Base-by-base conservation (phyloP, 2,113 vertebrate genomes). In the Caranx melampygus region DNA sequence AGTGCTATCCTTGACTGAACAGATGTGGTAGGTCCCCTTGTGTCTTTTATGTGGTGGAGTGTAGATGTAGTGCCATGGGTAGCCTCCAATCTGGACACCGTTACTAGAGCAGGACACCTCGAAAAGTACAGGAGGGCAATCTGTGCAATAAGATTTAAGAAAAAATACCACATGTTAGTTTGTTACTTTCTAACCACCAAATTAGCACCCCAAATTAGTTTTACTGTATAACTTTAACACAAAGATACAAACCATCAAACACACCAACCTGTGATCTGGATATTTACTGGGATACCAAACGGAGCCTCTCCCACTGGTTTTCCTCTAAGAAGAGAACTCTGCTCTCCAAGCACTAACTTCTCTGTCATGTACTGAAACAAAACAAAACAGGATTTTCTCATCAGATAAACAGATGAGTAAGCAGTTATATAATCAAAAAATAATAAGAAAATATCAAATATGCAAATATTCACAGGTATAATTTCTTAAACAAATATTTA, bases 41-140 rank as follows among this genome's bases (percentile, higher is more conserved):
- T 98, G 94, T 54, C 93, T 95, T 94, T 95, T 97, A 87, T 96
- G 95, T 49, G 96, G 97, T 45, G 97, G 97, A 44, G 97, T 99
- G 90, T 97, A 96, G 92, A 99, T 99, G 85, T 96, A 98, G 92
- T 99, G 97, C 97, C 97, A 99, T 35, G 98, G 98, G 82, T 95
- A 95, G 75, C 97, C 97, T 91, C 98, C 98, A 59, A 99, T 97
- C 92, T 99, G 97, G 89, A 99, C 94, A 52, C 96, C 95, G 60
- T 96, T 97, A 86, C 96, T 95, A 89, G 96, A 94, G 65, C 96
- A 97, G 55, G 95, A 95, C 68, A 97, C 95, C 90, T 99, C 96
- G 88, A 99, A 99, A 78, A 99, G 94, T 79, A 96, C 91, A n/a
- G 96, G 95, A 58, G 95, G 97, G 1, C 87, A 92, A 80, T 96